These are phyloP conservation scores for Uropsilus gracilis DNA, from an alignment of 2,113 vertebrate species.

Conservation along the genomic window DNA sequence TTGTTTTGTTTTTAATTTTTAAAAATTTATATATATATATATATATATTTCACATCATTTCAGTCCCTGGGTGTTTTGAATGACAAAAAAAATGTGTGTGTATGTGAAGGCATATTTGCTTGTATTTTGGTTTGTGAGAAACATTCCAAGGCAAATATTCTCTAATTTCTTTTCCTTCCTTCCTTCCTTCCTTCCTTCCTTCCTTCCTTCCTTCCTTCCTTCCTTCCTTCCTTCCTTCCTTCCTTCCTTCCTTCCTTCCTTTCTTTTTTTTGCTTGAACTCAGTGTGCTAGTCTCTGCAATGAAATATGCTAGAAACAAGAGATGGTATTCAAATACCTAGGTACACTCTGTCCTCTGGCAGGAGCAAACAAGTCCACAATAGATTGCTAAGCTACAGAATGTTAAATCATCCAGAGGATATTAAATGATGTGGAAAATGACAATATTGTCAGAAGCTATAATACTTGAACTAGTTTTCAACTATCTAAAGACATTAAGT, in stretches of 20 bases:
- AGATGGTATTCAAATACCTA: not conserved
- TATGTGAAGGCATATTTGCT: not conserved
- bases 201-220: too few relatives aligned
- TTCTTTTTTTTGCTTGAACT: not conserved
- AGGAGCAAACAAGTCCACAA: not conserved
- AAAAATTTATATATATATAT: too few relatives aligned
- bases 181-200: too few relatives aligned
- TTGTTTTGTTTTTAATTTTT: too few relatives aligned
- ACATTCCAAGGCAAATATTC: not conserved
- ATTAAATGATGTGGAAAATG: slow-evolving; percentile 27
- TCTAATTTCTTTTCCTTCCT: not conserved
- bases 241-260: too few relatives aligned
- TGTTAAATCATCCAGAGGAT: slow-evolving; percentile 24
- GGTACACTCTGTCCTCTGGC: not conserved
- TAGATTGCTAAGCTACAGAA: slow-evolving; percentile 41
- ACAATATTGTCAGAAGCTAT: not conserved
- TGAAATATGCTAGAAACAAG: not conserved
- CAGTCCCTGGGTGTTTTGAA: too few relatives aligned
- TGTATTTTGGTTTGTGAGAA: not conserved
- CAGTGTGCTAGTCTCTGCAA: not conserved
- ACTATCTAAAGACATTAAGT: not conserved
- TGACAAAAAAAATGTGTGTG: not conserved
- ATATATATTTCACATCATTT: too few relatives aligned
- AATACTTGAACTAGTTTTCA: not conserved
- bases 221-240: too few relatives aligned